Evolutionary conservation across 2,797 vertebrate genomes (phyloP).

Genomic region (Australoheros facetus): DNA sequence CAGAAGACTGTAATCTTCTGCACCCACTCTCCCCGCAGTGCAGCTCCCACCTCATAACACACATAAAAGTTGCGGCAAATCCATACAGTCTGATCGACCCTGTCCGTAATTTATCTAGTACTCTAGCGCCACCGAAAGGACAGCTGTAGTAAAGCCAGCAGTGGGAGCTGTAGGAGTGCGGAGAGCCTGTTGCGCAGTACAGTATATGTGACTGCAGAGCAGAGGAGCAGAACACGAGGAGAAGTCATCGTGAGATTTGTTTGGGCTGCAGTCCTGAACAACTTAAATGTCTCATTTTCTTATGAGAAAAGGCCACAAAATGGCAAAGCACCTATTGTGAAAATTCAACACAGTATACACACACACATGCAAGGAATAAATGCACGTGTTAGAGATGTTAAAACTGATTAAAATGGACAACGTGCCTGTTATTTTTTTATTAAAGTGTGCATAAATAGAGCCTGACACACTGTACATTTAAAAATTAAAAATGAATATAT

Average conservation of each 20-base stretch:
- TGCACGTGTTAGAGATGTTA: neutral
- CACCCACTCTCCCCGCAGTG: slow-evolving; percentile 37
- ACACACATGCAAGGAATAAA: neutral
- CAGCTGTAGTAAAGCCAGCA: neutral
- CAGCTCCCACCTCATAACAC: slow-evolving; percentile 53
- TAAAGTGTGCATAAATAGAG: neutral
- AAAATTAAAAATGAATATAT: neutral
- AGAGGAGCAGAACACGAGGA: neutral
- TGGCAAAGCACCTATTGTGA: too few relatives aligned
- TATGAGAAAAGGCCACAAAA: neutral
- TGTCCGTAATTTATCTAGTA: slow-evolving; percentile 7
- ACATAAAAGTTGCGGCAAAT: slow-evolving; percentile 60
- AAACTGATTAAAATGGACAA: neutral
- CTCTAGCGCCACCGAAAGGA: slow-evolving; percentile 65
- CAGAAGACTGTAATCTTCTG: slow-evolving; percentile 5
- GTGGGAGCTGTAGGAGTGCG: slow-evolving; percentile 2
- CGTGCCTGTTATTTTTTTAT: neutral
- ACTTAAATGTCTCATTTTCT: neutral
- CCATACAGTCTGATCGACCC: neutral
- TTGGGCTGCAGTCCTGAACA: neutral
- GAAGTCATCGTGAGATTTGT: neutral
- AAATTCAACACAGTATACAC: neutral
- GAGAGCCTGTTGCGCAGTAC: slow-evolving; percentile 51
- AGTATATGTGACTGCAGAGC: slow-evolving; percentile 11
- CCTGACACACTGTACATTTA: neutral